phyloP scores from a whole-genome alignment of 2,888 invertebrate species.

The Coenonympha arcania region DNA sequence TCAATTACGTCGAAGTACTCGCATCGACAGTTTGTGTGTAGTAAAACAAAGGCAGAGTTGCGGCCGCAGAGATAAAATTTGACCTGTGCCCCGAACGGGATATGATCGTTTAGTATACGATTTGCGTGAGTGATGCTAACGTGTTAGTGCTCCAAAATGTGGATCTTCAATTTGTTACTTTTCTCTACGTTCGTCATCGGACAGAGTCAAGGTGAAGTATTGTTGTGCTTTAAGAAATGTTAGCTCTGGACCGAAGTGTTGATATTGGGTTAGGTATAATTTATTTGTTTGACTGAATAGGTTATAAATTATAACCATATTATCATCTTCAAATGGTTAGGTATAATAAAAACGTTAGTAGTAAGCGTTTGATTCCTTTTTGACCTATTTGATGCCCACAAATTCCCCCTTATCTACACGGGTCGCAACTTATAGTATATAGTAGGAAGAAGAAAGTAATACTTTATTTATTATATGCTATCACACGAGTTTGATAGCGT shows the following conservation, averaged over 20 bases:
- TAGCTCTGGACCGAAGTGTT: neutral
- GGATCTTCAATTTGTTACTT: constrained; percentile 10
- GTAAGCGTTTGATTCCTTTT: no score
- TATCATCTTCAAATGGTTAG: neutral
- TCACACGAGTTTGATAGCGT: no score
- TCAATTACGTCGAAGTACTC: neutral
- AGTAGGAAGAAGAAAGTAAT: no score
- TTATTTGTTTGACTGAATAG: no score
- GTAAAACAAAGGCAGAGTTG: neutral
- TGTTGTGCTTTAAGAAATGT: neutral
- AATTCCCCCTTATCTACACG: no score
- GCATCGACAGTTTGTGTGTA: neutral
- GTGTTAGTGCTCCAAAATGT: constrained; percentile 10
- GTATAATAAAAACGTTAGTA: no score
- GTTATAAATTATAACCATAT: neutral
- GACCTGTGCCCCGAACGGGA: constrained; percentile 28
- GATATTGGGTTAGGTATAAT: neutral
- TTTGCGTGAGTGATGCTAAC: constrained; percentile 12
- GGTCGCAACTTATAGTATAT: no score
- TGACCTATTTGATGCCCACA: no score
- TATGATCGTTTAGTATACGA: constrained; percentile 20
- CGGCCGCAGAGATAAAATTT: constrained; percentile 20
- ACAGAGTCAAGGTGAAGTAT: constrained; percentile 10
- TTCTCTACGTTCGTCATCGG: constrained; percentile 3
- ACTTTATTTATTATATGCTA: no score